phyloP scores from a whole-genome alignment of 2,888 invertebrate genomes.

The Acrobasis repandana region DNA sequence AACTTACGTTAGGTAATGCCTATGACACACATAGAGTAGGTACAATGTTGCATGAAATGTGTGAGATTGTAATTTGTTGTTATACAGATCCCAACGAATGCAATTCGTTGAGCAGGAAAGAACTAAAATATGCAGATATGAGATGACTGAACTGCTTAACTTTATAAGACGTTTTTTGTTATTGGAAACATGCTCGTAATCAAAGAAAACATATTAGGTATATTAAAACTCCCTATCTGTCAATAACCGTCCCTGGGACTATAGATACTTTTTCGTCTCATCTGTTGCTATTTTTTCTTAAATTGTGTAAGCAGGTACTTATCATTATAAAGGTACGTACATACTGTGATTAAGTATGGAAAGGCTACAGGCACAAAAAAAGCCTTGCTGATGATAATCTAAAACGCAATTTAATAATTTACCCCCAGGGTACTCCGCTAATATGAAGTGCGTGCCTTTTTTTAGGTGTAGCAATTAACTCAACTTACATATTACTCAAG shows the following conservation, averaged over 20 bases:
- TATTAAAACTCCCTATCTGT: too few relatives aligned
- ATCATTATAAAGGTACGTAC: too few relatives aligned
- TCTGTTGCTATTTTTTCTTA: too few relatives aligned
- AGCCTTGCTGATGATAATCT: neutral
- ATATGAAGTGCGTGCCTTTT: slow-evolving; percentile 1
- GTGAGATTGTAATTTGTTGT: neutral
- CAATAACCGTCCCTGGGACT: too few relatives aligned
- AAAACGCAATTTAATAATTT: slow-evolving; percentile 3
- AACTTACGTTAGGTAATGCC: slow-evolving; percentile 12
- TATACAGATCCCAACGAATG: neutral
- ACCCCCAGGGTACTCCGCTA: slow-evolving; percentile 1
- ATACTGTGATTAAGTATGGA: neutral
- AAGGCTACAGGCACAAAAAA: slow-evolving; percentile 9
- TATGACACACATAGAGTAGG: slow-evolving; percentile 6
- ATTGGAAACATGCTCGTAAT: too few relatives aligned
- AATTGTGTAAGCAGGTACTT: too few relatives aligned
- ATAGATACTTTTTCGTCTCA: too few relatives aligned
- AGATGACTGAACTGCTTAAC: too few relatives aligned
- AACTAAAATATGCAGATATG: too few relatives aligned
- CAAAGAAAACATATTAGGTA: too few relatives aligned
- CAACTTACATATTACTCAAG: neutral
- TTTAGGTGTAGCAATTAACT: slow-evolving; percentile 3
- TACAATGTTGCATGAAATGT: neutral
- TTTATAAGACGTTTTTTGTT: too few relatives aligned
- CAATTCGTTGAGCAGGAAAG: too few relatives aligned